Percentiles rank a stretch among this genome's conserved stretches.
phyloP scores from a whole-genome alignment of 2,888 invertebrate genomes.

The Helleia helle region DNA sequence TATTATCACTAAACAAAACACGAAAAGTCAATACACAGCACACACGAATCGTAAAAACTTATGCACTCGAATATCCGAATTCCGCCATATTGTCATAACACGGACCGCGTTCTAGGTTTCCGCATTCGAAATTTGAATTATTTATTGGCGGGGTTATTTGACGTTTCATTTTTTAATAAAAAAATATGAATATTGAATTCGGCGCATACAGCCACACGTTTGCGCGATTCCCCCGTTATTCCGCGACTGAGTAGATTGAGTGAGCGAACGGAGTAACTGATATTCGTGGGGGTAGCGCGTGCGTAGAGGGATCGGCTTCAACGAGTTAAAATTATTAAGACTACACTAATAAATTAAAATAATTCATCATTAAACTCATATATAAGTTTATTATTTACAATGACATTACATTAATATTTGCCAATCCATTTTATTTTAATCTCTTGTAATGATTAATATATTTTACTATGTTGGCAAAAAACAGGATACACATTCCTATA shows the following conservation, averaged over 20 bases:
- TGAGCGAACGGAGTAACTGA: constrained; percentile 32
- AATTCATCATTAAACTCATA: too few species aligned
- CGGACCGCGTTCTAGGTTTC: constrained; percentile 11
- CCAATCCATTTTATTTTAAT: too few species aligned
- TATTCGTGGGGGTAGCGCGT: constrained; percentile 30
- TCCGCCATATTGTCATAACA: constrained; percentile 8
- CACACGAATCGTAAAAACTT: constrained; percentile 31
- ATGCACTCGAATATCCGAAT: constrained; percentile 9
- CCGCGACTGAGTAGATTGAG: constrained; percentile 59
- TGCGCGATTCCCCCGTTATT: constrained; percentile 42
- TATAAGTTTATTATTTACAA: too few species aligned
- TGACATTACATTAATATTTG: too few species aligned
- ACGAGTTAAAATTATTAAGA: constrained; percentile 24
- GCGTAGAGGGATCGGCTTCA: constrained; percentile 25
- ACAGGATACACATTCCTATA: too few species aligned
- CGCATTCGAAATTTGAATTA: constrained; percentile 24
- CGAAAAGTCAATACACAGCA: constrained; percentile 52
- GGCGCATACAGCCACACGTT: constrained; percentile 40
- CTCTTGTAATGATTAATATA: too few species aligned
- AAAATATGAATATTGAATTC: constrained; percentile 23
- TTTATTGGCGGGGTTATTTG: constrained; percentile 31
- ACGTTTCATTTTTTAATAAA: constrained; percentile 32
- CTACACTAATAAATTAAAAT: not conserved
- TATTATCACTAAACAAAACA: constrained; percentile 59
- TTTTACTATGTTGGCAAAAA: too few species aligned